Conservation (phyloP, 2,888 invertebrate genomes). For the Lutraria lutraria region DNA sequence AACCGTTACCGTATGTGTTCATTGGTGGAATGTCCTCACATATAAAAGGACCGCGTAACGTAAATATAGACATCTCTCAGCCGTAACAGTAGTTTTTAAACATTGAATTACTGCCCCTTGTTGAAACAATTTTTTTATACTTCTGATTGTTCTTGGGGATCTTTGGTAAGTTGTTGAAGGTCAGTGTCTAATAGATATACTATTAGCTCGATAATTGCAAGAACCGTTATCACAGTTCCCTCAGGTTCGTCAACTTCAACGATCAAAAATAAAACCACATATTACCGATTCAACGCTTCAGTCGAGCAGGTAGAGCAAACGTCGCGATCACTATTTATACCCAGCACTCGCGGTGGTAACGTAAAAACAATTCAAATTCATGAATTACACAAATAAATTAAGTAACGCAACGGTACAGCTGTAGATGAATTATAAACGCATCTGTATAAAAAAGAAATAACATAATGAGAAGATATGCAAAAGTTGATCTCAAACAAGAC, state of each 20-base stretch:
- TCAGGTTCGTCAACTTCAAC: not conserved
- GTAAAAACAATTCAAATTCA: not conserved
- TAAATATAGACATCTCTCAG: not conserved
- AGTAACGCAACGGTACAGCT: not conserved
- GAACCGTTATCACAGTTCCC: too few species aligned
- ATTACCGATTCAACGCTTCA: not conserved
- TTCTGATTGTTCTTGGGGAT: too few species aligned
- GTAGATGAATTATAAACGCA: not conserved
- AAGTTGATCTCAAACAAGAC: constrained; percentile 7
- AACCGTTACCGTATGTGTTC: not conserved
- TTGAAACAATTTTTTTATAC: too few species aligned
- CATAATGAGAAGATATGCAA: not conserved
- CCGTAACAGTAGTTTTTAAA: too few species aligned
- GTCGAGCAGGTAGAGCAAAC: not conserved
- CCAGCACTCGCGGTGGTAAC: too few species aligned
- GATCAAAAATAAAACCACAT: not conserved
- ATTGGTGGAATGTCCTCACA: not conserved
- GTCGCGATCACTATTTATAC: not conserved
- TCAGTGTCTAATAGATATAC: too few species aligned
- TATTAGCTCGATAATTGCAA: too few species aligned
- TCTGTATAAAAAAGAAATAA: constrained; percentile 13
- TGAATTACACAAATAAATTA: not conserved
- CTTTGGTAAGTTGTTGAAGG: too few species aligned
- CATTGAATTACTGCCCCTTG: too few species aligned
- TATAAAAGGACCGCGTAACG: not conserved